These are phyloP conservation scores for Drosophila sechellia DNA, from an alignment of 1,140 invertebrate genomes.

Conservation along the genomic window DNA sequence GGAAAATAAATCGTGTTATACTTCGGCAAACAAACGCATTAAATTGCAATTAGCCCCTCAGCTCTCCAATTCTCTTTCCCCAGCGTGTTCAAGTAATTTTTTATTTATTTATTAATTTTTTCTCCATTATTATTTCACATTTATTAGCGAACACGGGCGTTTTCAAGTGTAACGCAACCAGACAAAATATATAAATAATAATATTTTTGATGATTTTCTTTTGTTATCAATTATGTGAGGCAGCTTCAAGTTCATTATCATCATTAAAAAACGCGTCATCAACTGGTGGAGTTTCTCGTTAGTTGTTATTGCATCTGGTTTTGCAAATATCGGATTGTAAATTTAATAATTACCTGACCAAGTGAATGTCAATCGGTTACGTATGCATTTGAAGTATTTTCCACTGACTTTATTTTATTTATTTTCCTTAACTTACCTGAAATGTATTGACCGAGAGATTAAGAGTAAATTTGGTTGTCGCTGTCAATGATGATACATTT, in stretches of 20 bases:
- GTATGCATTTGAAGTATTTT: constrained; percentile 32
- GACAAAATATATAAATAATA: constrained; percentile 36
- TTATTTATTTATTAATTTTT: constrained; percentile 73
- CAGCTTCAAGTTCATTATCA: constrained; percentile 79
- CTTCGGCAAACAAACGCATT: constrained; percentile 73
- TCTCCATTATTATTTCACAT: constrained; percentile 65
- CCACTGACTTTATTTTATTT: neutral
- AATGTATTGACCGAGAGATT: constrained; percentile 60
- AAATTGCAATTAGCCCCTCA: constrained; percentile 72
- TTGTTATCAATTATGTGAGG: constrained; percentile 69
- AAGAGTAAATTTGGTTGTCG: constrained; percentile 37
- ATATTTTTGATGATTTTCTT: constrained; percentile 60
- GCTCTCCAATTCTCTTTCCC: constrained; percentile 29
- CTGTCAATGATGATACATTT: constrained; percentile 56
- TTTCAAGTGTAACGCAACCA: constrained; percentile 46
- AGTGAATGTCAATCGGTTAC: constrained; percentile 61
- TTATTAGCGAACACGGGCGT: constrained; percentile 53
- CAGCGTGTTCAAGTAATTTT: constrained; percentile 34
- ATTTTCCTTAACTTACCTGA: constrained; percentile 18
- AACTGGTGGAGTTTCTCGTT: constrained; percentile 24
- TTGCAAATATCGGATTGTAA: constrained; percentile 37
- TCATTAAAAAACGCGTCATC: constrained; percentile 59
- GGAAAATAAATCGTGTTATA: constrained; percentile 60
- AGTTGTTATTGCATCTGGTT: constrained; percentile 51
- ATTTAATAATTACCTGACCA: constrained; percentile 49